These are phyloP conservation scores for Rhopalosiphum maidis DNA, from an alignment of 1,140 invertebrate genomes.

Conservation along the genomic window DNA sequence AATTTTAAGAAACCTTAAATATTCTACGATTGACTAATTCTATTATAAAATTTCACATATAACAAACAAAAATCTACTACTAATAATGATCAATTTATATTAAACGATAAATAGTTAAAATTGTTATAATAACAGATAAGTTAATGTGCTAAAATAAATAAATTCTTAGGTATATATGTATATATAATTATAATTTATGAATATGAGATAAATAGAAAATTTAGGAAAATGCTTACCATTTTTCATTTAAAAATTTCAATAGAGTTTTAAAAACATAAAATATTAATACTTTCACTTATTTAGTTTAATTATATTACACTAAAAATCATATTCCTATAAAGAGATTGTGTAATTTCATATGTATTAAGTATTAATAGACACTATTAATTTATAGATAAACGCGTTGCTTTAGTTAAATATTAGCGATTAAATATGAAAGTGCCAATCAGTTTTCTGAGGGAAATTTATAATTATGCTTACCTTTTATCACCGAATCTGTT, in stretches of 20 bases:
- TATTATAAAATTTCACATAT: not conserved
- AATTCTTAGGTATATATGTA: too few species aligned
- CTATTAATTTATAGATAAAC: not conserved
- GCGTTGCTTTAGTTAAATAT: not conserved
- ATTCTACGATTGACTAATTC: not conserved
- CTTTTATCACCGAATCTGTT: not conserved
- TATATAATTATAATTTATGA: too few species aligned
- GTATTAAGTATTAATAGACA: not conserved
- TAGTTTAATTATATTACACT: not conserved
- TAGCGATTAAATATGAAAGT: constrained; percentile 15
- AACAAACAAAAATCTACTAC: too few species aligned
- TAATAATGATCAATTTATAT: not conserved
- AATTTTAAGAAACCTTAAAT: not conserved
- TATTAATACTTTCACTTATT: constrained; percentile 8
- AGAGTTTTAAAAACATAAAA: not conserved
- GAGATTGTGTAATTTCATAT: not conserved
- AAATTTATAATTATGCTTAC: not conserved
- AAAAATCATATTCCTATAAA: not conserved
- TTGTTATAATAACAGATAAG: not conserved
- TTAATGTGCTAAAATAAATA: not conserved
- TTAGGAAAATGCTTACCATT: not conserved
- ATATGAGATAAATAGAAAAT: not conserved
- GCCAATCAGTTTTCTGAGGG: not conserved
- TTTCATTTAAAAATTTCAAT: not conserved
- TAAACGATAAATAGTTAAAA: not conserved